These are phyloP conservation scores for Cinara cedri DNA, from an alignment of 2,888 invertebrate genomes.

Conservation along the genomic window DNA sequence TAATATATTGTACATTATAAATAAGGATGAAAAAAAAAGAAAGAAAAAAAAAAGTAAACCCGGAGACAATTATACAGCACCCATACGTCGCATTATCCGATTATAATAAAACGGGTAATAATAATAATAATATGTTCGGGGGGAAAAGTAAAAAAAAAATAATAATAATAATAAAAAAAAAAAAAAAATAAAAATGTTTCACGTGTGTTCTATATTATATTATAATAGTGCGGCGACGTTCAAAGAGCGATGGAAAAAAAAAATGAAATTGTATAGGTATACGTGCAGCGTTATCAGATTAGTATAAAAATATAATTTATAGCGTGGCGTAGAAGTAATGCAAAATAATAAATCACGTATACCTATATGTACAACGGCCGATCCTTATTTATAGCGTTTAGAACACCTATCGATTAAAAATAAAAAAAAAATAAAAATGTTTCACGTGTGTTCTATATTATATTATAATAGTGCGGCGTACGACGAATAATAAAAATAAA, in stretches of 20 bases:
- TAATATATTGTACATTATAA: no score
- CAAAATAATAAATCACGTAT: conserved; percentile 18
- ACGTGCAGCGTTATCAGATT: neutral
- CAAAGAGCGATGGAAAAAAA: neutral
- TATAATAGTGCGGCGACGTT: neutral
- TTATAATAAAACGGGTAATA: neutral
- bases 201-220: neutral
- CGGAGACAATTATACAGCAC: no score
- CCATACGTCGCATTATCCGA: no score
- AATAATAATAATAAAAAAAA: no score
- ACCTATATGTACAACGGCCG: neutral
- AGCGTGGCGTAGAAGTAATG: neutral
- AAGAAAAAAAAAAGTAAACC: no score
- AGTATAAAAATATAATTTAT: neutral
- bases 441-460: neutral
- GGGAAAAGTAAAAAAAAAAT: neutral
- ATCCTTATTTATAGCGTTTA: neutral
- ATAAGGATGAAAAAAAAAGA: no score
- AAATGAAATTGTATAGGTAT: neutral
- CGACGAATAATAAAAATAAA: neutral
- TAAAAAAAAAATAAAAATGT: neutral
- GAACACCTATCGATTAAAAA: neutral
- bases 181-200: no score
- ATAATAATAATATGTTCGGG: neutral
- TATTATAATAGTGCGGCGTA: neutral